A percentile compares a stretch with the other conserved stretches of the same genome.
Conservation (phyloP, 2,888 invertebrate genomes). For the Tupiocoris notatus region DNA sequence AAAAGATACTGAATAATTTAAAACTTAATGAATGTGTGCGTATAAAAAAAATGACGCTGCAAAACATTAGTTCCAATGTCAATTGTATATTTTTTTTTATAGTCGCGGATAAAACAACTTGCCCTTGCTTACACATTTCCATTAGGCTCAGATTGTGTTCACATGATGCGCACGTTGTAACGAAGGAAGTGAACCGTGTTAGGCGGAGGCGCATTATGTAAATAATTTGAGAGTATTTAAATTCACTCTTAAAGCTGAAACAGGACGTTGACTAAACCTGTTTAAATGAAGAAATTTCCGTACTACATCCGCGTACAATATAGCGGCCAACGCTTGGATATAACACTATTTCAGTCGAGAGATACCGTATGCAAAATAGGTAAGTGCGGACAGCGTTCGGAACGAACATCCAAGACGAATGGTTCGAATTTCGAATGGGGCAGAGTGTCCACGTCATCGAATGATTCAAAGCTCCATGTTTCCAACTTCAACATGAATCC, state of each 20-base stretch:
- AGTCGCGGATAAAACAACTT: no score
- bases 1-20: no score
- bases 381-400: not conserved
- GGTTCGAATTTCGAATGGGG: not conserved
- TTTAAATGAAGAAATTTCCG: not conserved
- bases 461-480: constrained; percentile 4
- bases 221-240: not conserved
- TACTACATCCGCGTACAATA: not conserved
- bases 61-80: no score
- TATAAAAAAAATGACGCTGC: no score
- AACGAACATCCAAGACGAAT: not conserved
- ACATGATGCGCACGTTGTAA: not conserved
- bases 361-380: not conserved
- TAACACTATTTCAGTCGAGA: not conserved
- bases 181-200: not conserved
- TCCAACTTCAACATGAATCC: constrained; percentile 20
- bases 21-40: no score
- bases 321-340: not conserved
- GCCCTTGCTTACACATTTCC: no score
- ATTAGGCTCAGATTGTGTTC: no score
- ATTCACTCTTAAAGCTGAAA: not conserved
- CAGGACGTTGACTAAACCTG: not conserved
- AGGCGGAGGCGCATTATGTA: not conserved
- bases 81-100: no score
- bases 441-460: not conserved